phyloP scores from a whole-genome alignment of 2,888 invertebrate genomes.

The Molorchus minor region DNA sequence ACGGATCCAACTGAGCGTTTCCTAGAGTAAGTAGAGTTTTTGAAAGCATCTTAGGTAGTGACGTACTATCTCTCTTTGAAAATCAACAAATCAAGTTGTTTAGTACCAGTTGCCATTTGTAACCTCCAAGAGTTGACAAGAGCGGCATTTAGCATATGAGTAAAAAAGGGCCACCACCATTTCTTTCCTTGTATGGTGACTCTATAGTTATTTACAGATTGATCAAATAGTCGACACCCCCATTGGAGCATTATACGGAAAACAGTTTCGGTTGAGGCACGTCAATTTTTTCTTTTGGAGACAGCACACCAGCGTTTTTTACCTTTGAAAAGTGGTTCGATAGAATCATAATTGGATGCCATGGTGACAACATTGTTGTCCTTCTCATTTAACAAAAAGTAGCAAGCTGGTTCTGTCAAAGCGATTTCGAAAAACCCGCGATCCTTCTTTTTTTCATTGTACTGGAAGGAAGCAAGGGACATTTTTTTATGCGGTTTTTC shows the following conservation, averaged over 20 bases:
- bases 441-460: conserved; percentile 12
- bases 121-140: conserved; percentile 19
- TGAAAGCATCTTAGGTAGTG: conserved; percentile 8
- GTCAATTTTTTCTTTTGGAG: conserved; percentile 7
- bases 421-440: conserved; percentile 10
- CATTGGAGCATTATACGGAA: conserved; percentile 30
- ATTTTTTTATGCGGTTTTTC: conserved; percentile 16
- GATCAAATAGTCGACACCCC: conserved; percentile 30
- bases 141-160: conserved; percentile 22
- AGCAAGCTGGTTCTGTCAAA: conserved; percentile 12
- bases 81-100: background rate
- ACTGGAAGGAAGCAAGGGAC: background rate
- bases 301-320: conserved; percentile 4
- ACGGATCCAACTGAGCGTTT: conserved; percentile 1
- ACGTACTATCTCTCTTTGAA: background rate
- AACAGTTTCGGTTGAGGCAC: conserved; percentile 24
- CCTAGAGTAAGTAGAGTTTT: background rate
- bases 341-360: too few species aligned
- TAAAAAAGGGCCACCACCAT: conserved; percentile 25
- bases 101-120: background rate
- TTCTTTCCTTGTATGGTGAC: conserved; percentile 15
- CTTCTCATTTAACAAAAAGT: conserved; percentile 21
- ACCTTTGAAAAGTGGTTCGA: conserved; percentile 8
- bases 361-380: too few species aligned
- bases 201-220: conserved; percentile 11